Percentiles rank a stretch among this genome's conserved stretches.
phyloP scores from a whole-genome alignment of 1,140 invertebrate genomes.

The Drosophila willistoni region DNA sequence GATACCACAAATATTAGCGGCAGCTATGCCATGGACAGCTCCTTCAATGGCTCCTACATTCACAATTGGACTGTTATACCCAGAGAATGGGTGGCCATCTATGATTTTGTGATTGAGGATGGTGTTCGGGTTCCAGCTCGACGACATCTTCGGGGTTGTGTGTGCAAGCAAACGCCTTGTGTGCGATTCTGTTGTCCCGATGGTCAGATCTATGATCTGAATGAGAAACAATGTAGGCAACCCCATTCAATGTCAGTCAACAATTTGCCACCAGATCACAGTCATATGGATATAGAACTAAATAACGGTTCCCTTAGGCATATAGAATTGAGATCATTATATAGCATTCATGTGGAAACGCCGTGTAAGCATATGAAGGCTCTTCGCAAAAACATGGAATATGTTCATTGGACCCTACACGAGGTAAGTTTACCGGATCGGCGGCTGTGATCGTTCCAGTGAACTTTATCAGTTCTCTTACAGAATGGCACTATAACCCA shows the following conservation, averaged over 20 bases:
- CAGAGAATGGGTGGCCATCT: constrained; percentile 58
- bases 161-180: constrained; percentile 67
- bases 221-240: constrained; percentile 26
- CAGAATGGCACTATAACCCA: constrained; percentile 70
- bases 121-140: constrained; percentile 55
- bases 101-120: constrained; percentile 75
- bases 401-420: constrained; percentile 63
- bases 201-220: constrained; percentile 57
- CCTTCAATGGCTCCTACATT: constrained; percentile 47
- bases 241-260: background rate
- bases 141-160: constrained; percentile 64
- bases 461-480: background rate
- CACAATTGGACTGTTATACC: constrained; percentile 69
- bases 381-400: constrained; percentile 39
- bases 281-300: constrained; percentile 46
- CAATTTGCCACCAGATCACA: constrained; percentile 27
- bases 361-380: constrained; percentile 71
- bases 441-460: too few species aligned
- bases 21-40: constrained; percentile 41
- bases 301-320: constrained; percentile 38
- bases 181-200: constrained; percentile 70
- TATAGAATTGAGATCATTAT: constrained; percentile 30
- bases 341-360: constrained; percentile 56
- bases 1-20: constrained; percentile 74
- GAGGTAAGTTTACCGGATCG: constrained; percentile 36